Evolutionary conservation across 2,888 invertebrate genomes (phyloP), one percentile per base, ranked within the genome.

Genomic region (Drosophila prolongata): DNA sequence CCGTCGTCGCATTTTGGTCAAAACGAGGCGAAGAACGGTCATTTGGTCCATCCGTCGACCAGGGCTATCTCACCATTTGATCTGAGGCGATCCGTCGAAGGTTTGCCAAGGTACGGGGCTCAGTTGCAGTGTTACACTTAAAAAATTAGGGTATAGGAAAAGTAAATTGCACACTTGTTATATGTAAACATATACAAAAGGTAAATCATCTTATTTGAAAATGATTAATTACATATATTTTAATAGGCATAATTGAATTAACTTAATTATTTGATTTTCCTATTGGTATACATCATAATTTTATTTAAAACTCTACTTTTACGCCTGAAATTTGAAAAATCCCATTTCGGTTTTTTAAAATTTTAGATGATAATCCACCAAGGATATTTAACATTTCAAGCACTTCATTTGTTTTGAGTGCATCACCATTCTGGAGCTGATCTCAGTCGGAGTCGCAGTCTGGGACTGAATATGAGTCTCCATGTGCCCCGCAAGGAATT

Each of bases 401-500:
- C 24, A 24, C 24, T 24, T 24, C 0, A 6, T 59, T 62, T 61
- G 4, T 8, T 60, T 1, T 2, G 6, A 47, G 35, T 64, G 62
- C 61, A 16, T 24, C 42, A 34, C 34, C 6, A n/a, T 61, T 50
- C 42, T 43, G 27, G 13, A 43, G 62, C 49, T 61, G 62, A 64
- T 50, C 62, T 35, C 16, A 16, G 62, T 16, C 62, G 11, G 16
- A 70, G 70, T 47, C 62, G 27, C 27, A 40, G 62, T 40, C 47
- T 35, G 13, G 40, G 49, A 34, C 70, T 14, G 52, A 52, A 58
- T 59, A 50, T 47, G 57, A 68, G 68, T 50, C 40, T 43, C 60
- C 43, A 52, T 72, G 69, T 54, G 86, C 83, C 70, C 83, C 80
- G 87, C 87, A 61, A 87, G 85, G 85, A 83, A 83, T 83, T 87